phyloP scores from a whole-genome alignment of 1,140 invertebrate species.

The Adoxophyes honmai region DNA sequence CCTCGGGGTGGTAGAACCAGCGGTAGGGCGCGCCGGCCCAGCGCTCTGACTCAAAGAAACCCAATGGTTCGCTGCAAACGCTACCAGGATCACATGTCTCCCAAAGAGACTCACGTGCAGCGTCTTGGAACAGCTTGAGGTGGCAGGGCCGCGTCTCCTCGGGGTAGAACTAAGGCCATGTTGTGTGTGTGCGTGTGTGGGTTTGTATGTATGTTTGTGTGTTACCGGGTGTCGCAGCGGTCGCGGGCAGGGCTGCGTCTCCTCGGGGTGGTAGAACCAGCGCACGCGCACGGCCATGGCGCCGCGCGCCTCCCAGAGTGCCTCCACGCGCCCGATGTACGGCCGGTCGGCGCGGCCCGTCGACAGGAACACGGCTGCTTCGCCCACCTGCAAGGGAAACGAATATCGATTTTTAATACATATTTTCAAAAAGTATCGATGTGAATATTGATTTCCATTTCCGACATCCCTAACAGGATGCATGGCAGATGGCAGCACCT shows the following conservation, averaged over 20 bases:
- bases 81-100: no score
- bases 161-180: not conserved
- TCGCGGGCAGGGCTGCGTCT: constrained; percentile 85
- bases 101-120: no score
- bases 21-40: constrained; percentile 93
- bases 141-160: not conserved
- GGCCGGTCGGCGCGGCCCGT: constrained; percentile 92
- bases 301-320: constrained; percentile 93
- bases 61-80: no score
- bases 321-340: constrained; percentile 93
- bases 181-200: no score
- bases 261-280: constrained; percentile 98
- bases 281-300: constrained; percentile 94
- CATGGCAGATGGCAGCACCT: no score
- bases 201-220: not conserved
- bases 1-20: constrained; percentile 98
- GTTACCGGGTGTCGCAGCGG: constrained; percentile 86
- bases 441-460: no score
- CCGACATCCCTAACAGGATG: no score
- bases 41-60: constrained; percentile 93
- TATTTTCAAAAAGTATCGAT: no score
- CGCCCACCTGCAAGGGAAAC: constrained; percentile 83
- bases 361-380: constrained; percentile 94
- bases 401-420: no score
- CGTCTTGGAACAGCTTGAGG: no score